Conservation (phyloP, 1,140 invertebrate genomes). For the Saxidomus purpurata region DNA sequence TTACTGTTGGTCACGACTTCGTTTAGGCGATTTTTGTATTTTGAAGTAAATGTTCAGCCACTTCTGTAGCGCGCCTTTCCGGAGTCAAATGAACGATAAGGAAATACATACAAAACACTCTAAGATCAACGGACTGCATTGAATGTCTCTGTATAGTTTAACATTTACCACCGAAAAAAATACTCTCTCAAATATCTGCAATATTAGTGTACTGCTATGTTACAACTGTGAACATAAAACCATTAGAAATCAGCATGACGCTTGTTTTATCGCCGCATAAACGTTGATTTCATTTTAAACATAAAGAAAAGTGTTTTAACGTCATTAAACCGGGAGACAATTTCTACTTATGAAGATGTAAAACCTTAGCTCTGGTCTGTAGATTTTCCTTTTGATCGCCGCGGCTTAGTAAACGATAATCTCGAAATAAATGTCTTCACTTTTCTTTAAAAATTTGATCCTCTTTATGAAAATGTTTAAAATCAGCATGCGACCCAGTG, state of each 20-base stretch:
- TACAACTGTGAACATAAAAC: constrained; percentile 30
- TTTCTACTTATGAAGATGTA: constrained; percentile 26
- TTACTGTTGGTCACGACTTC: no score
- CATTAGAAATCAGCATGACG: constrained; percentile 14
- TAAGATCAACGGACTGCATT: no score
- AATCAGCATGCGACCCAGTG: not conserved
- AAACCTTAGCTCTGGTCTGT: not conserved
- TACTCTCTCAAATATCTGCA: not conserved
- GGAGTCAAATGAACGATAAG: no score
- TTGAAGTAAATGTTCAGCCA: no score
- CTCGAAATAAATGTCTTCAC: not conserved
- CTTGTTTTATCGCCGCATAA: constrained; percentile 45
- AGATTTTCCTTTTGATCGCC: constrained; percentile 12
- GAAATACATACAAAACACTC: no score
- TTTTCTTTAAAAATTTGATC: constrained; percentile 6
- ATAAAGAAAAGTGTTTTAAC: constrained; percentile 58
- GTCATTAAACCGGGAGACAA: constrained; percentile 26
- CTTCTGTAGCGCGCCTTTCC: no score
- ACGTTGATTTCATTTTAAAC: constrained; percentile 58
- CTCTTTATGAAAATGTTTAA: not conserved
- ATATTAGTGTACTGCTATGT: constrained; percentile 3
- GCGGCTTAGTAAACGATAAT: not conserved
- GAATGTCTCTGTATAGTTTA: not conserved
- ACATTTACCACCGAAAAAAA: not conserved
- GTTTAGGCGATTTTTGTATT: no score